Base-by-base conservation (phyloP, 1,140 invertebrate species). In the Papilio helenus region DNA sequence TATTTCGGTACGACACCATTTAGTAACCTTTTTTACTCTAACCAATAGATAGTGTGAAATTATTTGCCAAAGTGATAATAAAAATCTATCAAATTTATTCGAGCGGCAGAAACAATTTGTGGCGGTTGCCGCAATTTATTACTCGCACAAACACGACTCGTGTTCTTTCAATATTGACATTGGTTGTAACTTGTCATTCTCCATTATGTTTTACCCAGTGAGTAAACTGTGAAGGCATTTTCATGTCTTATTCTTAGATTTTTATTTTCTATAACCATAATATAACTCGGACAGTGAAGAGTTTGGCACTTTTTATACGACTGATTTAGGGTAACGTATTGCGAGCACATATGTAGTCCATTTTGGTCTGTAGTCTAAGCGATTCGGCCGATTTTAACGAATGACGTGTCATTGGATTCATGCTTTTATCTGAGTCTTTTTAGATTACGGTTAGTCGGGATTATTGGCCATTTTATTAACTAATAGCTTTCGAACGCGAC, bases 101-200 rank as follows among this genome's bases (percentile, higher is more conserved):
- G 81, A 85, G 85, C 83, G 88, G 86, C 85, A 84, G 73, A 84
- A 89, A 85, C 85, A 84, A 82, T 89, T 88, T 88, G 84, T 84
- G 84, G 79, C 80, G 83, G 83, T 78, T 85, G 80, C 82, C 84
- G 85, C 87, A 90, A 90, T 91, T 90, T 90, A 90, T 91, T 90
- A 90, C 83, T 82, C 88, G 87, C 87, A 90, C 88, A 89, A 90
- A 90, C 88, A 88, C 85, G 86, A 88, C 79, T 86, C 83, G 84
- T 76, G 85, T 85, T 89, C 87, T 88, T 91, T 90, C 87, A 92
- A 91, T 91, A 92, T 91, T 92, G 90, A 92, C 87, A 87, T 82
- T 84, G 82, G 87, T 84, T 84, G 78, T 83, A 86, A 83, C 78
- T 81, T 73, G 79, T 82, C 71, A 58, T 55, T 78, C 76, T 80